Conservation (phyloP, 2,888 invertebrate species). For the Crepidodera aurea region DNA sequence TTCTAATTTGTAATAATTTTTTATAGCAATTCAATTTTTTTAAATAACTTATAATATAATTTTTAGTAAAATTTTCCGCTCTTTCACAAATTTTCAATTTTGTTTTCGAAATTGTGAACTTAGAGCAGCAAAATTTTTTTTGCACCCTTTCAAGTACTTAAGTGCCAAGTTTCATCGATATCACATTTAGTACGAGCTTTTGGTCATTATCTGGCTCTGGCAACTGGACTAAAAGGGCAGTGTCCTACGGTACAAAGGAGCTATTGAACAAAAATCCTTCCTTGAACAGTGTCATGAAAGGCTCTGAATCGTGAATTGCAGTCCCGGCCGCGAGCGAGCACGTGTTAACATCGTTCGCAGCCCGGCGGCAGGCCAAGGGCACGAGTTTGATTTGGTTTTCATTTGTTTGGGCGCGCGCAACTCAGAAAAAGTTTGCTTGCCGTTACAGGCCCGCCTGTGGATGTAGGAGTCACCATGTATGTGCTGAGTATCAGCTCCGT, state of each 20-base stretch:
- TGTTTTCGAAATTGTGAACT: too few species aligned
- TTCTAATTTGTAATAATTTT: too few species aligned
- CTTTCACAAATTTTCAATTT: too few species aligned
- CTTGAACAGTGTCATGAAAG: neutral
- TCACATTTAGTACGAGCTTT: too few species aligned
- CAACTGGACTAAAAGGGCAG: too few species aligned
- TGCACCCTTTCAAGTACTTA: too few species aligned
- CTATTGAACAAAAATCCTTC: neutral
- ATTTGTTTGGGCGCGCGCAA: conserved; percentile 38
- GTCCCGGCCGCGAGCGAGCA: conserved; percentile 42
- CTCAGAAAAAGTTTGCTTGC: conserved; percentile 49
- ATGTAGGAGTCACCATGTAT: conserved; percentile 97
- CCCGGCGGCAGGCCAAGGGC: conserved; percentile 58
- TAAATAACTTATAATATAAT: too few species aligned
- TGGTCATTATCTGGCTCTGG: too few species aligned
- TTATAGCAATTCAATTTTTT: too few species aligned
- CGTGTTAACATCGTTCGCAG: conserved; percentile 45
- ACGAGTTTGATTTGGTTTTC: conserved; percentile 55
- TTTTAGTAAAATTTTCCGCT: too few species aligned
- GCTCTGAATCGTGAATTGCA: conserved; percentile 28
- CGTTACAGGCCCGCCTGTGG: conserved; percentile 92
- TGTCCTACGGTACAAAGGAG: neutral
- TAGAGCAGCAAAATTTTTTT: too few species aligned
- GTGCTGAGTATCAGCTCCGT: conserved; percentile 98
- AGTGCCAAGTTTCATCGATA: too few species aligned